Percentiles rank a stretch among this genome's conserved stretches.
phyloP scores from a whole-genome alignment of 2,888 invertebrate genomes.

The Parelbella ahira region DNA sequence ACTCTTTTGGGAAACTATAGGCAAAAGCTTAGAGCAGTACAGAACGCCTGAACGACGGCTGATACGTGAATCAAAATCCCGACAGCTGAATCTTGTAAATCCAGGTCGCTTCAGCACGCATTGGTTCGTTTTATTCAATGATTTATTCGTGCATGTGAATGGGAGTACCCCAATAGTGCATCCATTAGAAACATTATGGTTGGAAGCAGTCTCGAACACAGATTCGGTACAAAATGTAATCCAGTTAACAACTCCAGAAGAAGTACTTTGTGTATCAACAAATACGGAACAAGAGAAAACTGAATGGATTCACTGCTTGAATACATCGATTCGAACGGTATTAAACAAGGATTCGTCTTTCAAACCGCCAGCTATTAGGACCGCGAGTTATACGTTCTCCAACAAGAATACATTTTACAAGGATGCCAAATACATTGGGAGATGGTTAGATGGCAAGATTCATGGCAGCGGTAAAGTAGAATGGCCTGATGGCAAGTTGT shows the following conservation, averaged over 20 bases:
- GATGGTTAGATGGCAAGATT: conserved; percentile 91
- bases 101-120: conserved; percentile 88
- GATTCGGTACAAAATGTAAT: conserved; percentile 83
- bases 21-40: conserved; percentile 82
- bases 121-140: conserved; percentile 90
- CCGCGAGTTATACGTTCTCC: conserved; percentile 86
- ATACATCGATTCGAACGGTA: conserved; percentile 85
- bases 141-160: conserved; percentile 87
- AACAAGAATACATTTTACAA: conserved; percentile 85
- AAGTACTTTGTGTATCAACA: conserved; percentile 84
- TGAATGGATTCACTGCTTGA: conserved; percentile 89
- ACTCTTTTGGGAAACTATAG: conserved; percentile 86
- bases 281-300: conserved; percentile 85
- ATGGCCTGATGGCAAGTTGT: conserved; percentile 90
- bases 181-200: conserved; percentile 88
- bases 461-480: conserved; percentile 91
- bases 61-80: conserved; percentile 87
- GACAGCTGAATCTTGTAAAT: conserved; percentile 84
- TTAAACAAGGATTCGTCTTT: conserved; percentile 82
- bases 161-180: conserved; percentile 84
- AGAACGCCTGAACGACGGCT: conserved; percentile 85
- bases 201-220: conserved; percentile 85
- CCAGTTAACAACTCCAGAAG: conserved; percentile 89
- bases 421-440: conserved; percentile 89
- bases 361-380: conserved; percentile 85